Evolutionary conservation across 1,140 invertebrate genomes (phyloP).

Genomic region (Drosophila melanogaster): DNA sequence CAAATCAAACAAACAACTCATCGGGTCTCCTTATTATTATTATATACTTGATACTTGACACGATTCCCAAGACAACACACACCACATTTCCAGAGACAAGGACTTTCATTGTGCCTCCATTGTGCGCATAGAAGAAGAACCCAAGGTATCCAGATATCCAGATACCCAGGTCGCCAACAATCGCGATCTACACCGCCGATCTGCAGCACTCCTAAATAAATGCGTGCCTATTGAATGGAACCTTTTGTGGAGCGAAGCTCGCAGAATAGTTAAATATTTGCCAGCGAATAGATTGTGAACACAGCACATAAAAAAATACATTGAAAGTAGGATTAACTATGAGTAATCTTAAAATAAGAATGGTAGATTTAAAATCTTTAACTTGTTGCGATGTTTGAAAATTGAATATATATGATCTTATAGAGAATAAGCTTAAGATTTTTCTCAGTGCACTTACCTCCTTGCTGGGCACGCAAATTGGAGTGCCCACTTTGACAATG

Average conservation of each 20-base stretch:
- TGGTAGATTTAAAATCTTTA: too few species aligned
- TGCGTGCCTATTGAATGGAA: slow-evolving; percentile 53
- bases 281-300: slow-evolving; percentile 8
- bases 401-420: not conserved
- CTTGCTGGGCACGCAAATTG: slow-evolving; percentile 97
- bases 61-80: slow-evolving; percentile 54
- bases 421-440: not conserved
- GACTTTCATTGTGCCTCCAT: slow-evolving; percentile 63
- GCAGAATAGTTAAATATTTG: slow-evolving; percentile 66
- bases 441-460: slow-evolving; percentile 88
- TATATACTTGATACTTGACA: slow-evolving; percentile 73
- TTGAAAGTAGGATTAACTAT: not conserved
- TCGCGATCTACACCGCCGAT: slow-evolving; percentile 24
- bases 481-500: slow-evolving; percentile 97
- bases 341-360: too few species aligned
- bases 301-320: not conserved
- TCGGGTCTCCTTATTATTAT: slow-evolving; percentile 24
- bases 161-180: slow-evolving; percentile 8
- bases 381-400: not conserved
- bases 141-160: too few species aligned
- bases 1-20: slow-evolving; percentile 64
- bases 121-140: slow-evolving; percentile 44
- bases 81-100: slow-evolving; percentile 48
- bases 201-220: slow-evolving; percentile 25
- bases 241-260: slow-evolving; percentile 44